Evolutionary conservation across 2,113 vertebrate genomes (phyloP), one percentile per base, ranked within the genome.

Genomic region (Corythaeola cristata): DNA sequence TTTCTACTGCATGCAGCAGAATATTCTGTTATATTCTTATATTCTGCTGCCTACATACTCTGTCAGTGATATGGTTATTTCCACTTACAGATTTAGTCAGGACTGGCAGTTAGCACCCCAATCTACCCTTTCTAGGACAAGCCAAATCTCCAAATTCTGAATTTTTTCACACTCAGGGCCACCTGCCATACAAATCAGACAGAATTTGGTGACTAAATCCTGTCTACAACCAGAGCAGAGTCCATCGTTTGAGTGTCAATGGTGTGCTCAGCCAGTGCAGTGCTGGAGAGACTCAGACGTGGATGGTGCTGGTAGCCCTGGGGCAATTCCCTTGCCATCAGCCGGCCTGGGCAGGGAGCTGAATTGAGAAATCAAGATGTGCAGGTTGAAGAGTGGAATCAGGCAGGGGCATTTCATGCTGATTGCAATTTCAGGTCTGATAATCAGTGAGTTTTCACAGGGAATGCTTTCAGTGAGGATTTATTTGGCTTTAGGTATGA

Each of bases 201-300:
- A 89, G 74, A 62, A 85, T 79, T 76, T 90, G 66, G 90, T 89
- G 74, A 85, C 50, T 89, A 91, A 88, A 95, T 73, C 28, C 58
- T 35, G n/a, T 27, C 1, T 1, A 62, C 77, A 93, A 69, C 69
- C 41, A 82, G 80, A 82, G 58, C 50, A 69, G 37, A 13, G 16
- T 9, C 41, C 0, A 1, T 19, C 16, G 35, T 69, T 79, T 45
- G 60, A 52, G 41, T 72, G 86, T 78, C 17, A 24, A 3, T 2
- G 6, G 45, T 39, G 11, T 28, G 45, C 71, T 83, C 17, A 5
- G 49, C 37, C 21, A 18, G 1, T 26, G 53, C 52, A 33, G 53
- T 17, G 52, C 73, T 80, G 53, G 37, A 82, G 30, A 64, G 12
- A 52, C 21, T 72, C 12, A 19, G 33, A 8, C 0, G 1, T 16